phyloP scores from a whole-genome alignment of 2,113 vertebrate species.

The Bufo gargarizans region DNA sequence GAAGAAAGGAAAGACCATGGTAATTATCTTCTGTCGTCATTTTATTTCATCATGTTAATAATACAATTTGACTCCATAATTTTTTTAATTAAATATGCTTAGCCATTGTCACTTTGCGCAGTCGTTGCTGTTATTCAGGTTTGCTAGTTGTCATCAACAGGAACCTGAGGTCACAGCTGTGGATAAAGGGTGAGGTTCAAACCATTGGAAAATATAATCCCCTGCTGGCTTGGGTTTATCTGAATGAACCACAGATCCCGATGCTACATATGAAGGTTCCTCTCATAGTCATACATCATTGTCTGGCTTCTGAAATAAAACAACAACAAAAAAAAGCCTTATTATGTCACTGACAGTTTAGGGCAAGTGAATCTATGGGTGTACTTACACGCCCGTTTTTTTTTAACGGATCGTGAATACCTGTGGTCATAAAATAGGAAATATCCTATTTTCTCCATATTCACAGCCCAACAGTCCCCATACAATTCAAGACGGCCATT shows the following conservation, averaged over 20 bases:
- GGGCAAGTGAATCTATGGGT: background rate
- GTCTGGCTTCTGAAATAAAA: constrained; percentile 11
- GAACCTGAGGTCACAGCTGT: constrained; percentile 29
- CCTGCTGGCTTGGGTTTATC: background rate
- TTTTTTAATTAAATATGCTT: background rate
- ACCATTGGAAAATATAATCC: background rate
- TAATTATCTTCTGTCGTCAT: background rate
- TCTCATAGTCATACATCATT: constrained; percentile 25
- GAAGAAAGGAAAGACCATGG: background rate
- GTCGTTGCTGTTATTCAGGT: background rate
- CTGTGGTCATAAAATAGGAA: too few species aligned
- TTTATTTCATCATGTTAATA: constrained; percentile 18
- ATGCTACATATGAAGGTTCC: constrained; percentile 24
- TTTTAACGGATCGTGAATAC: too few species aligned
- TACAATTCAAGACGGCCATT: too few species aligned
- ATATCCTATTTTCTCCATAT: too few species aligned
- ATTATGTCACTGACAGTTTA: background rate
- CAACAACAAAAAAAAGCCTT: background rate
- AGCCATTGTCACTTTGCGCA: background rate
- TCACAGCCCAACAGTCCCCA: too few species aligned
- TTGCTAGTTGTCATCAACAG: background rate
- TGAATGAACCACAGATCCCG: background rate
- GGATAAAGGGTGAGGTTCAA: constrained; percentile 21
- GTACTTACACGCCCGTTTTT: too few species aligned
- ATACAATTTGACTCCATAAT: background rate